Evolutionary conservation across 2,797 vertebrate species (phyloP), one percentile per base, ranked within the genome.

Genomic region (Chelmon rostratus): DNA sequence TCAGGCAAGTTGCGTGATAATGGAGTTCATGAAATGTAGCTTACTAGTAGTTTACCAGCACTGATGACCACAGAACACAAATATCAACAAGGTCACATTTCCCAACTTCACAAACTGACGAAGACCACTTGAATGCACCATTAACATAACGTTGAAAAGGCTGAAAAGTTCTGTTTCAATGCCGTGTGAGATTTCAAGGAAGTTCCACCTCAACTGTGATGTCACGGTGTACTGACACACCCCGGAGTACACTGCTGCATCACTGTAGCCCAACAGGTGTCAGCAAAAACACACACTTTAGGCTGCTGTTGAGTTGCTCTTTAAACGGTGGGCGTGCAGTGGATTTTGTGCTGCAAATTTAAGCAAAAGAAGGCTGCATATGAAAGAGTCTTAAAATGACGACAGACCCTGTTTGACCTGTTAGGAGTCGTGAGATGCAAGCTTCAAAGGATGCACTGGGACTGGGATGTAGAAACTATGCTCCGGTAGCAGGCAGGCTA

Each of bases 111-210:
- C 12, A 0, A 13, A 18, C 4, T 9, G 28, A 75, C 8, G 0
- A n/a, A 42, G 38, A 72, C 10, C 16, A 2, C 74, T 10, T 81
- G 69, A 84, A 76, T 61, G 25, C 67, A 81, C 68, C 71, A 57
- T 52, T 28, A 46, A 59, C 9, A 6, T 2, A 40, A 79, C 21
- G 37, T 19, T 23, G 23, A 28, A 10, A 46, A 31, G 35, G 13
- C 25, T 18, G 2, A 64, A 18, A 25, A 8, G 13, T 40, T 46
- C 59, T 18, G 10, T 21, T 47, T 66, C 33, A 50, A 4, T 25
- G 52, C 62, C 15, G 6, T 33, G n/a, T 57, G 59, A 61, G 58
- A 23, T 56, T 57, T 49, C 23, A 70, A n/a, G 42, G 59, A 31
- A 28, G 23, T 16, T 65, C 35, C 35, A 71, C 59, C n/a, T 38